Evolutionary conservation across 2,888 invertebrate genomes (phyloP), one percentile per base, ranked within the genome.

Genomic region (Drosophila buzzatii): DNA sequence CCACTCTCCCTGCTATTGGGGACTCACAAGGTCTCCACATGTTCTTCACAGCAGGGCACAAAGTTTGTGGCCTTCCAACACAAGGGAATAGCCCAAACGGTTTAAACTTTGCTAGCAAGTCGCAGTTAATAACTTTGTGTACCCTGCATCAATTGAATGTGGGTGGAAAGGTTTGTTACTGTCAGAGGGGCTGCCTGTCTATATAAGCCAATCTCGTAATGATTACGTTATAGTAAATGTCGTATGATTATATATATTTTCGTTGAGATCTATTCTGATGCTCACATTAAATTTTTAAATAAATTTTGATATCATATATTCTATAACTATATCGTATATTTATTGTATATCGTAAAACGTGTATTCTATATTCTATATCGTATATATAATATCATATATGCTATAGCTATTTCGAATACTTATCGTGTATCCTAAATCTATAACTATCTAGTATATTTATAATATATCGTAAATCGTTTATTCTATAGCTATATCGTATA

Each of bases 61-160:
- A 76, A 81, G 66, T 81, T 79, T 71, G 65, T 55, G 51, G 51
- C 56, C 49, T 44, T 70, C 56, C 60, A 7, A 1, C 57, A 23
- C 23, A 10, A 70, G 68, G 71, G 80, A 78, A 66, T 65, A 52
- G 69, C 70, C 73, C 47, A 58, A 58, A 66, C 57, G 47, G 62
- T 56, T 63, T 45, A 44, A 69, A 72, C 55, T 68, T 82, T 67
- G 51, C 35, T 23, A 53, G 71, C 44, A 10, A 53, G 27, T 33
- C 42, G 27, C 27, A 65, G 67, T 65, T 65, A 69, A 69, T 69
- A 65, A 52, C 51, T 51, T 35, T 12, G 1, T 18, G 20, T 51
- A 51, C 51, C 51, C 51, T 51, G 6, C 1, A 14, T 1, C 18
- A 7, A 35, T 14, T 51, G 18, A 5, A 6, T 2, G 18, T 33